Conservation (phyloP, 2,797 vertebrate genomes). For the Sebastes matsubarae region DNA sequence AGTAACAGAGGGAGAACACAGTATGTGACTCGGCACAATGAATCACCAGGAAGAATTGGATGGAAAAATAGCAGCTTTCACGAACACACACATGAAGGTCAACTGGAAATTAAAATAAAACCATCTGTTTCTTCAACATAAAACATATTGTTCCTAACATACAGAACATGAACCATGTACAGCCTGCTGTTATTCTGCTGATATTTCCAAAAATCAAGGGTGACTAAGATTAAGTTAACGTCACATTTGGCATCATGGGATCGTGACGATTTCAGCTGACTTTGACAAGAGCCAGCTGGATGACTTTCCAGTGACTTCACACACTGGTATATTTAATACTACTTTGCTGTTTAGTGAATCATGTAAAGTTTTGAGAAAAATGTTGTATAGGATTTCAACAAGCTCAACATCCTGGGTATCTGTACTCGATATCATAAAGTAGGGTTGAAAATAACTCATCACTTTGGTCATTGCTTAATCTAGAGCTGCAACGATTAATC, state of each 20-base stretch:
- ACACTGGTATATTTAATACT: neutral
- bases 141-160: slow-evolving; percentile 1
- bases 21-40: neutral
- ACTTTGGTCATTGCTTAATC: neutral
- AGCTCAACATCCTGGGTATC: neutral
- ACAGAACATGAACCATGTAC: neutral
- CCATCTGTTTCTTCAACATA: slow-evolving; percentile 41
- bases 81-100: neutral
- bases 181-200: neutral
- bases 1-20: slow-evolving; percentile 18
- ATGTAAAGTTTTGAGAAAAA: neutral
- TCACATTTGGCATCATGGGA: neutral
- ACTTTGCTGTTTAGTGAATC: neutral
- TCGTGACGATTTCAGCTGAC: slow-evolving; percentile 10
- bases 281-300: slow-evolving; percentile 18
- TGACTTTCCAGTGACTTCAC: slow-evolving; percentile 3
- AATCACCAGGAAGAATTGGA: neutral
- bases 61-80: neutral
- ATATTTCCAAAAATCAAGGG: neutral
- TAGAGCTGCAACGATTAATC: neutral
- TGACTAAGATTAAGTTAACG: neutral
- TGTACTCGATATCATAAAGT: neutral
- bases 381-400: neutral
- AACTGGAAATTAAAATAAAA: neutral
- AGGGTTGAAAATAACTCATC: neutral